Evolutionary conservation across 2,888 invertebrate species (phyloP), one percentile per base, ranked within the genome.

Genomic region (Eupeodes luniger): DNA sequence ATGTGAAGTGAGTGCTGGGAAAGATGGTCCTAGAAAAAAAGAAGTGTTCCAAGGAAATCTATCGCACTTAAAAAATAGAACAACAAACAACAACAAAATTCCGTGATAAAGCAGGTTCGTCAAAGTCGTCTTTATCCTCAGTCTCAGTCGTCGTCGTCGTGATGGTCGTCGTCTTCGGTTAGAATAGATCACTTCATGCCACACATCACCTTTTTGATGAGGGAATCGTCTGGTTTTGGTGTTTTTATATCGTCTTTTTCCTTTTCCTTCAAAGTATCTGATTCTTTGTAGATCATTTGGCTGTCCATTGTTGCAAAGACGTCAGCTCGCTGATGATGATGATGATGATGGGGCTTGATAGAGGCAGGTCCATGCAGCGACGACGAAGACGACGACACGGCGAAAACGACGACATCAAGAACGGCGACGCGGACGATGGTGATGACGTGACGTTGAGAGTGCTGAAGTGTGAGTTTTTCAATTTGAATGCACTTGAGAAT

Each of bases 401-500:
- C 16, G 6, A 27, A 57, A 36, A 14, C 53, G 16, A 55, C 53
- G 27, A 27, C 27, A 27, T 27, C 27, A 27, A 27, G 27, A 27
- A 27, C n/a, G 6, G n/a, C 27, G n/a, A 55, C 53, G 53, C n/a
- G 5, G 53, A 16, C 53, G 55, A 55, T 9, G 9, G 19, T 9
- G 55, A 55, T 19, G 55, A 76, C 66, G 81, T 72, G 72, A 83
- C 84, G 80, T 88, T 81, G 80, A 81, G 80, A 81, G 87, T 81
- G 81, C 70, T 88, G 81, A 84, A 88, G 84, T 88, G 88, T 88
- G 84, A 88, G 77, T 88, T 85, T 88, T 88, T 88, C 84, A 88
- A 84, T 88, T 85, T 88, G 84, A 88, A 88, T 88, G 80, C 77
- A 76, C 80, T 87, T 66, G 74, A 87, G 72, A 77, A 80, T 81